phyloP scores from a whole-genome alignment of 30 jellyfish, hydroid and myxozoan species.

The Cassiopea andromeda region DNA sequence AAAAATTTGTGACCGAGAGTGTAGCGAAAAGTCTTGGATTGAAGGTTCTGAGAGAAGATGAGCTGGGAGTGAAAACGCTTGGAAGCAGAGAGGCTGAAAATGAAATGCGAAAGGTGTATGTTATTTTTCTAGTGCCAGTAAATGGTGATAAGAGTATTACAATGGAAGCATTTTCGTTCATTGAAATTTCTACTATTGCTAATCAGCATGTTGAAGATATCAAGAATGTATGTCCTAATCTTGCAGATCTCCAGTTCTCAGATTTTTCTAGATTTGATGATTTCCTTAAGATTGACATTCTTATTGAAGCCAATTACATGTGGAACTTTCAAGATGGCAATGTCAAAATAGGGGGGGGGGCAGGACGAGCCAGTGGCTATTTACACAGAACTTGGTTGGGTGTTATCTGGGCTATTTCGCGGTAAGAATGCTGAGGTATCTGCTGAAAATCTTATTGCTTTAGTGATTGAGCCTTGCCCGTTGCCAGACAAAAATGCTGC shows the following conservation, averaged over 20 bases:
- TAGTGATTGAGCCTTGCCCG: not conserved
- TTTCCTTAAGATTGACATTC: constrained; percentile 16
- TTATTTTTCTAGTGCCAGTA: constrained; percentile 6
- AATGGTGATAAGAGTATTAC: not conserved
- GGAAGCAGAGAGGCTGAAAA: not conserved
- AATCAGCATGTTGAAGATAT: constrained; percentile 36
- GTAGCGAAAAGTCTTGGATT: not conserved
- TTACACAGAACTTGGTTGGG: constrained; percentile 29
- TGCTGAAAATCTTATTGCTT: too few species aligned
- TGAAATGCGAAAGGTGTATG: not conserved
- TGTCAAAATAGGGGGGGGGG: constrained; percentile 40
- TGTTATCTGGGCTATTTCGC: constrained; percentile 11
- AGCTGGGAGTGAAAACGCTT: not conserved
- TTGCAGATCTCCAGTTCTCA: constrained; percentile 3
- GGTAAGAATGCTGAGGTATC: constrained; percentile 5
- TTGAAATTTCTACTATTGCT: constrained; percentile 45
- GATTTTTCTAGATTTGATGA: constrained; percentile 36
- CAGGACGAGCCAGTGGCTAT: constrained; percentile 51
- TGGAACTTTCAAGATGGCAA: constrained; percentile 32
- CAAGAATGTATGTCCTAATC: not conserved
- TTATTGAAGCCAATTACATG: constrained; percentile 3
- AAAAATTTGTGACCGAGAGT: constrained; percentile 7
- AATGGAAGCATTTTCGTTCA: constrained; percentile 37
- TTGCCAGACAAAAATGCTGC: not conserved
- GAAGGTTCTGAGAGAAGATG: not conserved